A percentile compares a stretch with the other conserved stretches of the same genome.
These are phyloP conservation scores for Passer montanus DNA, from an alignment of 2,113 vertebrate genomes.

Conservation along the genomic window DNA sequence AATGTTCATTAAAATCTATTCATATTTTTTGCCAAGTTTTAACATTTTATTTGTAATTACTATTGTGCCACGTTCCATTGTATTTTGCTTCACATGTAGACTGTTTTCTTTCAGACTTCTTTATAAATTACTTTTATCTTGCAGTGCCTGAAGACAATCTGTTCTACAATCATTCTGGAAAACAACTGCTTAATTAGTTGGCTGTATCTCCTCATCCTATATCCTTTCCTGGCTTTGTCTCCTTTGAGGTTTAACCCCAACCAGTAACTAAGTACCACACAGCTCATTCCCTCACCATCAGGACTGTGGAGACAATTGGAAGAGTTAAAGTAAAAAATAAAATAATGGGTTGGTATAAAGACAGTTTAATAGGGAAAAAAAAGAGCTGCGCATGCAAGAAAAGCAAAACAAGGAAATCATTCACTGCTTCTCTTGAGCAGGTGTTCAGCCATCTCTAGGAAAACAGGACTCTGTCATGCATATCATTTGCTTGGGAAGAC, in stretches of 20 bases:
- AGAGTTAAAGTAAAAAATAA: not conserved
- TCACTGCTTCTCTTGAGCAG: not conserved
- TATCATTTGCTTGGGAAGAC: not conserved
- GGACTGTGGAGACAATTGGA: not conserved
- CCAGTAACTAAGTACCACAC: not conserved
- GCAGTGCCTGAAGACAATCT: not conserved
- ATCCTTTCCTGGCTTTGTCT: not conserved
- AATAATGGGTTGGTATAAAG: not conserved
- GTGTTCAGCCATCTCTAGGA: not conserved
- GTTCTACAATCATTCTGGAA: not conserved
- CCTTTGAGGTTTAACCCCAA: not conserved
- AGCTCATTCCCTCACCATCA: not conserved
- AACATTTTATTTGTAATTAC: not conserved
- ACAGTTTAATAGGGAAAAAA: not conserved
- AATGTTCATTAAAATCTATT: not conserved
- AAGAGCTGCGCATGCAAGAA: not conserved
- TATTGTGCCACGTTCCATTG: not conserved
- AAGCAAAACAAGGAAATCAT: not conserved
- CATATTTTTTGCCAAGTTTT: not conserved
- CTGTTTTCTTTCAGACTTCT: not conserved
- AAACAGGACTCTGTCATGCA: not conserved
- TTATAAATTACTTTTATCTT: not conserved
- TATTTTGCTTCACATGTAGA: not conserved
- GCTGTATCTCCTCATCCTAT: not conserved
- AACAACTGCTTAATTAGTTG: conserved; percentile 27